Percentiles rank a stretch among this genome's conserved stretches.
Evolutionary conservation across 2,888 invertebrate genomes (phyloP).

Genomic region (Eupsilia transversa): DNA sequence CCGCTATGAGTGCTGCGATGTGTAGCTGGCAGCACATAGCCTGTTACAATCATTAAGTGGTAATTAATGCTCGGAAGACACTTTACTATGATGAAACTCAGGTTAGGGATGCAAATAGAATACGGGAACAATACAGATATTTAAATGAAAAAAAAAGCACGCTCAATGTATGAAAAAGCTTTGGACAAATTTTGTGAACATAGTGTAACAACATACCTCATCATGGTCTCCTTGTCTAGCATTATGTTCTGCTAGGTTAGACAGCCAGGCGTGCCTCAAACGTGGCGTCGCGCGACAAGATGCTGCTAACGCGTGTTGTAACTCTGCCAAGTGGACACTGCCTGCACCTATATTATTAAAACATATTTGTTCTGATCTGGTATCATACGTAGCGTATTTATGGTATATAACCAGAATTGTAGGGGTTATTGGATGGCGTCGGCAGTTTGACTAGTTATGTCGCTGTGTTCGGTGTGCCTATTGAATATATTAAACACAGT

Average conservation of each 20-base stretch:
- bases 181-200: neutral
- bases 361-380: neutral
- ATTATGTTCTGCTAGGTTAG: conserved; percentile 97
- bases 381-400: neutral
- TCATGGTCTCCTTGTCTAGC: conserved; percentile 95
- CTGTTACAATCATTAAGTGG: conserved; percentile 76
- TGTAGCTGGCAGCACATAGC: conserved; percentile 98
- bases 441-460: too few species aligned
- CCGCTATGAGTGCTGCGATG: conserved; percentile 98
- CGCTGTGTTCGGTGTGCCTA: too few species aligned
- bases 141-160: too few species aligned
- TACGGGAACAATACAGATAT: neutral
- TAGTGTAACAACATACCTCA: conserved; percentile 92
- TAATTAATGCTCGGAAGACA: neutral
- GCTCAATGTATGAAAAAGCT: neutral
- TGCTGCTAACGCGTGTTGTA: conserved; percentile 97
- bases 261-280: conserved; percentile 98
- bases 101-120: neutral
- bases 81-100: neutral
- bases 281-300: conserved; percentile 98
- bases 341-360: conserved; percentile 92
- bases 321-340: conserved; percentile 97
- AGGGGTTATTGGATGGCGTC: too few species aligned
- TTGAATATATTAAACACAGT: too few species aligned
- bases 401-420: too few species aligned